Base-by-base conservation (phyloP, 2,113 vertebrate species). In the Euleptes europaea region DNA sequence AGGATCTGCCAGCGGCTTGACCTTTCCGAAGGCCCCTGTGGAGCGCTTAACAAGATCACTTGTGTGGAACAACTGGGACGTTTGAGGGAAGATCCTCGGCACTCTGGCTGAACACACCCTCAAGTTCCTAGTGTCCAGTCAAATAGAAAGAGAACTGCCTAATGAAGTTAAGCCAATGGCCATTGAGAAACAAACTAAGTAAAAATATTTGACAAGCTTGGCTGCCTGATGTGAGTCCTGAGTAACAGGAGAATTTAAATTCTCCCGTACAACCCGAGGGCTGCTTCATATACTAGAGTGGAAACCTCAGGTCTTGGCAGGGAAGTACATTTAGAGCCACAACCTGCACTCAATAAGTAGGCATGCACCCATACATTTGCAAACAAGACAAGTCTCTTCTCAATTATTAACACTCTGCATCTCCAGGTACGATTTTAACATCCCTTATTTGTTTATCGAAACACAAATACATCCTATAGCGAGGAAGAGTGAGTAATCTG, bases 61-160 rank as follows among this genome's bases (percentile, higher is more conserved):
- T 60, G 84, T 84, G 72, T 35, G 72, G 2, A 85, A 80, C 33
- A 72, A 83, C 85, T 87, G 75, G 76, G 42, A 88, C 0, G 15
- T 83, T 80, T 79, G 87, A 38, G 85, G 44, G 7, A 54, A 44
- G 89, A 47, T 12, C 21, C 86, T 85, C 81, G 63, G 38, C 70
- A 15, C 13, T 57, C 28, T 63, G 71, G 14, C 0, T 9, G 49
- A 86, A 78, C 42, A 72, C 47, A 9, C 87, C 51, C 78, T 81
- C 72, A 83, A 81, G 76, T 91, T 87, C 79, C 69, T 78, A 77
- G n/a, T 12, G 14, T 31, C 57, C 72, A 15, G 54, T 83, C 57
- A 66, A 17, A 28, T 6, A 75, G 57, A 76, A 84, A 38, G n/a
- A 66, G 57, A 51, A 47, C 60, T 75, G 82, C n/a, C 82, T 75